Evolutionary conservation across 2,888 invertebrate species (phyloP), one percentile per base, ranked within the genome.

Genomic region (Blomia tropicalis): DNA sequence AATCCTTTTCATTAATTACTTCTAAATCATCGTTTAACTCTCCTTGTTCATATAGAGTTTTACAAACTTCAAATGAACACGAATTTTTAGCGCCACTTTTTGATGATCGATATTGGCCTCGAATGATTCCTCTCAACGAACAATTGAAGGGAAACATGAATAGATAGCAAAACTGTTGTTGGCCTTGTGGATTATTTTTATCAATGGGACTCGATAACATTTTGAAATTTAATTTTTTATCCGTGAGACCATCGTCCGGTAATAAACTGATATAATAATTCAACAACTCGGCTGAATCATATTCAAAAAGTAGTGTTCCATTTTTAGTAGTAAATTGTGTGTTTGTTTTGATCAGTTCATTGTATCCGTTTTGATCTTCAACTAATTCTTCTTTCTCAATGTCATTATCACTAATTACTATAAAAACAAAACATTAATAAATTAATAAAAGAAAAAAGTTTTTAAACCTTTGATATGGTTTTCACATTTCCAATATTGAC

Each of bases 41-140:
- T 11, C 47, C 47, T 14, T 22, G 17, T 51, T 44, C 17, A 7
- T 56, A 19, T 29, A 59, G 27, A 22, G 22, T 4, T 2, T n/a
- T 43, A 31, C 60, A 59, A 7, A 27, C 47, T 11, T 22, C 17
- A 51, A 19, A 59, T 19, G 60, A 47, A 22, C 44, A 43, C 17
- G 14, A 17, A 11, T 11, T 32, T 29, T 59, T 59, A 5, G 60
- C 60, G 5, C 54, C 17, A 27, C 14, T 51, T 29, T 44, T 58
- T 7, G 1, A 2, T 17, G 1, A 19, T 17, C 17, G 25, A 29
- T 43, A 59, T 29, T 51, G 23, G 19, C 60, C 60, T 19, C 14
- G 19, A 29, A 59, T 32, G 1, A 44, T 27, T 2, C 56, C 43
- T 1, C 3, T 56, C 31, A 59, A 14, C 22, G 44, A 23, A 51